Percentiles rank a stretch among this genome's conserved stretches.
Evolutionary conservation across 2,888 invertebrate species (phyloP).

Genomic region (Anaspis maculata): DNA sequence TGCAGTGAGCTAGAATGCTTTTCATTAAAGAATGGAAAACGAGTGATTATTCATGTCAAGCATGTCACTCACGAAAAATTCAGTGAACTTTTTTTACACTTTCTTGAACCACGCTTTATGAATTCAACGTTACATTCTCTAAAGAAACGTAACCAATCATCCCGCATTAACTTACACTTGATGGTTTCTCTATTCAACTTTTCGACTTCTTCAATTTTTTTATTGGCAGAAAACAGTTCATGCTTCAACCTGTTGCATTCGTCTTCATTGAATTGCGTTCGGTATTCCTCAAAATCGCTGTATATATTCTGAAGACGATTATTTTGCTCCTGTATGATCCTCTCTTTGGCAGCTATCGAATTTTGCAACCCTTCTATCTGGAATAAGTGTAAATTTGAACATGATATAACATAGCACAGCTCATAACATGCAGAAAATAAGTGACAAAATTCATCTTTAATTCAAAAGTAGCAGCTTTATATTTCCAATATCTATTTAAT

Average conservation of each 20-base stretch:
- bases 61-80: too few relatives aligned
- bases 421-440: too few relatives aligned
- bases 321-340: conserved; percentile 25
- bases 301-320: conserved; percentile 22
- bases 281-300: conserved; percentile 31
- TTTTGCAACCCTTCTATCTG: conserved; percentile 23
- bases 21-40: too few relatives aligned
- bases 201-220: conserved; percentile 30
- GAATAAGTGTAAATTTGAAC: conserved; percentile 8
- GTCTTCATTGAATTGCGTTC: conserved; percentile 26
- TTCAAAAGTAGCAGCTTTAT: too few relatives aligned
- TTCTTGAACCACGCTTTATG: too few relatives aligned
- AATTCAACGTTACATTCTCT: too few relatives aligned
- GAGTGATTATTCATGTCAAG: too few relatives aligned
- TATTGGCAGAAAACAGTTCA: conserved; percentile 24
- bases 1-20: too few relatives aligned
- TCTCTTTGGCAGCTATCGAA: conserved; percentile 23
- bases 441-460: too few relatives aligned
- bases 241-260: conserved; percentile 25
- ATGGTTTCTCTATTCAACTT: conserved; percentile 32
- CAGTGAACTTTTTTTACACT: not conserved
- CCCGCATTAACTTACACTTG: conserved; percentile 27
- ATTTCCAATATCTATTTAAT: too few relatives aligned
- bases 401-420: conserved; percentile 1
- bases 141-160: too few relatives aligned